These are phyloP conservation scores for Blennius ocellaris DNA, from an alignment of 2,113 vertebrate species.

Conservation along the genomic window DNA sequence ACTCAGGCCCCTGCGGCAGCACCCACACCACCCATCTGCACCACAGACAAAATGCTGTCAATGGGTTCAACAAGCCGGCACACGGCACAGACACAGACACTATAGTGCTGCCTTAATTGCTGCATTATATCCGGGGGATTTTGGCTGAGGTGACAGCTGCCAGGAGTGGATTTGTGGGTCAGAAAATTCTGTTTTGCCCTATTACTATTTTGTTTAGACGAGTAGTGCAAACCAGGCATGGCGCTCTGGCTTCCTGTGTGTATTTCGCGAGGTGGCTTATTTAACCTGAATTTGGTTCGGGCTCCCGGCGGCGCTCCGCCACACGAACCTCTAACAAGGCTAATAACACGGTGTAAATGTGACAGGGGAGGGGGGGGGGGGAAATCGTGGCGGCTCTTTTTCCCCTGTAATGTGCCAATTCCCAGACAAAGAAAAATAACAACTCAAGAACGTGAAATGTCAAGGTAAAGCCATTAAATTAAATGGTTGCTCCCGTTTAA, in stretches of 20 bases:
- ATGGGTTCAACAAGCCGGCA: constrained; percentile 40
- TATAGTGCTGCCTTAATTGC: constrained; percentile 48
- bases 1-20: constrained; percentile 10
- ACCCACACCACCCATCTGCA: constrained; percentile 39
- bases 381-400: constrained; percentile 16
- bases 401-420: constrained; percentile 23
- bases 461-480: constrained; percentile 46
- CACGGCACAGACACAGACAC: constrained; percentile 1
- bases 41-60: constrained; percentile 43
- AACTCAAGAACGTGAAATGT: constrained; percentile 40
- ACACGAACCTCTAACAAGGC: constrained; percentile 20
- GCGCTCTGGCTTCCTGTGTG: constrained; percentile 4
- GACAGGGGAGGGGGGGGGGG: too few relatives aligned
- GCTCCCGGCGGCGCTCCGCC: neutral
- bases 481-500: constrained; percentile 46
- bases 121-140: constrained; percentile 57
- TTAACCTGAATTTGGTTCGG: constrained; percentile 16
- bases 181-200: constrained; percentile 21
- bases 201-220: constrained; percentile 20
- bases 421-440: constrained; percentile 27
- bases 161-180: constrained; percentile 49
- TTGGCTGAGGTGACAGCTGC: constrained; percentile 54
- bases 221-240: constrained; percentile 3
- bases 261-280: constrained; percentile 5
- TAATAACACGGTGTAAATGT: constrained; percentile 20